A percentile compares a stretch with the other conserved stretches of the same genome.
These are phyloP conservation scores for Netelia fuscicornis DNA, from an alignment of 2,888 invertebrate genomes.

Conservation along the genomic window DNA sequence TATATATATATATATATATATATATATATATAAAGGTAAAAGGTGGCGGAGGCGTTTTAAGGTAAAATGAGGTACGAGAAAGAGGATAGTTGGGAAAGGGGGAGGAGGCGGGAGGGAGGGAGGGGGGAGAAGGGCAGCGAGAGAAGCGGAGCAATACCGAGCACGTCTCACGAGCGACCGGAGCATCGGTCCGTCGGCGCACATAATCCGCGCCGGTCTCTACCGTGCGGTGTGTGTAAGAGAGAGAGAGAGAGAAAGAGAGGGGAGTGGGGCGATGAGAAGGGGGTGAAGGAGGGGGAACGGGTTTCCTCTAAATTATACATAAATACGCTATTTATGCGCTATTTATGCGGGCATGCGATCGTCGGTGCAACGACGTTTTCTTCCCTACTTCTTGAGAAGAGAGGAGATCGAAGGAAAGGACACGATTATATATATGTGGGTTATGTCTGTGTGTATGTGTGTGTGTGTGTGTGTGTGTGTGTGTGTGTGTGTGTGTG, in stretches of 20 bases:
- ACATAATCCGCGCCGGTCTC: conserved; percentile 56
- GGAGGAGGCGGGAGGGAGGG: background rate
- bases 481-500: background rate
- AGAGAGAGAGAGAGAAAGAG: background rate
- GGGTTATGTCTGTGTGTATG: too few relatives aligned
- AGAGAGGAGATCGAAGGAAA: conserved; percentile 23
- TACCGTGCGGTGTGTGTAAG: background rate
- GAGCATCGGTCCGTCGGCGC: conserved; percentile 57
- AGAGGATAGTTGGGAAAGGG: background rate
- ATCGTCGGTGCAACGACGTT: conserved; percentile 59
- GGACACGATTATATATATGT: background rate
- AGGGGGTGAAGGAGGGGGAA: conserved; percentile 46
- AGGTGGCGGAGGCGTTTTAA: conserved; percentile 28
- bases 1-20: background rate
- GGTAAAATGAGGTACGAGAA: background rate
- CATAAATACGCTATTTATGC: conserved; percentile 72
- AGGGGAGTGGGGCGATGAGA: background rate
- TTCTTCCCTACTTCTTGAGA: conserved; percentile 31
- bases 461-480: background rate
- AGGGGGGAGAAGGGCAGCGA: background rate
- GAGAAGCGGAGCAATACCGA: conserved; percentile 40
- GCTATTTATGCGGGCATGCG: conserved; percentile 71
- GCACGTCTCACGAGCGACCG: conserved; percentile 19
- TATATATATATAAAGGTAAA: conserved; percentile 19
- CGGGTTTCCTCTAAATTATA: conserved; percentile 71